Evolutionary conservation across 2,797 vertebrate genomes (phyloP).

Genomic region (Scarus forsteni): DNA sequence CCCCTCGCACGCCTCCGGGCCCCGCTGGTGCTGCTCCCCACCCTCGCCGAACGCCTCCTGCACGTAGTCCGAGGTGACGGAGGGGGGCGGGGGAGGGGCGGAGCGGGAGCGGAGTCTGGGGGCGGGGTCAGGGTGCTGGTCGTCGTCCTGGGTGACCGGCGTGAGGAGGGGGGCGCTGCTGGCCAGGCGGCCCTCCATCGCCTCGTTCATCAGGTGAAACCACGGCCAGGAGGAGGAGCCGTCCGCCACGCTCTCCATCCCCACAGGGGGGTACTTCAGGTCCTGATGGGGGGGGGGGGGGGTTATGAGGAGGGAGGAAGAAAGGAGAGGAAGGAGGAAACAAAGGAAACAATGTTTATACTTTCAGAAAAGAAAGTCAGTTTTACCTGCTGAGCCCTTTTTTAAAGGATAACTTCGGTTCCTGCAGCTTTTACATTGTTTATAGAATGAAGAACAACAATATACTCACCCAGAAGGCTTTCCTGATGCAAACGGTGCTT

Average conservation of each 20-base stretch:
- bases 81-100: not conserved
- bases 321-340: rapidly evolving
- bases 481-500: too few relatives aligned
- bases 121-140: constrained; percentile 48
- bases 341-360: too few relatives aligned
- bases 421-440: too few relatives aligned
- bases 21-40: constrained; percentile 44
- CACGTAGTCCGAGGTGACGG: constrained; percentile 53
- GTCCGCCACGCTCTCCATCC: constrained; percentile 72
- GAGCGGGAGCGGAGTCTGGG: constrained; percentile 48
- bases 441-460: too few relatives aligned
- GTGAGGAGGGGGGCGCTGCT: constrained; percentile 71
- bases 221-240: constrained; percentile 80
- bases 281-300: constrained; percentile 52
- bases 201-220: constrained; percentile 82
- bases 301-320: rapidly evolving
- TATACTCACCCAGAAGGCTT: too few relatives aligned
- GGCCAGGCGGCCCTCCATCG: constrained; percentile 78
- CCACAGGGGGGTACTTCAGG: constrained; percentile 78
- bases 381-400: too few relatives aligned
- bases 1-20: constrained; percentile 50
- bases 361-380: too few relatives aligned
- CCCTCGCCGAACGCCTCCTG: constrained; percentile 43
- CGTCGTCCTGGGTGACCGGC: constrained; percentile 61
- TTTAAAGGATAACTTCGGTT: too few relatives aligned